These are phyloP conservation scores for Phalloptychus januarius DNA, from an alignment of 2,797 vertebrate genomes.

Conservation along the genomic window DNA sequence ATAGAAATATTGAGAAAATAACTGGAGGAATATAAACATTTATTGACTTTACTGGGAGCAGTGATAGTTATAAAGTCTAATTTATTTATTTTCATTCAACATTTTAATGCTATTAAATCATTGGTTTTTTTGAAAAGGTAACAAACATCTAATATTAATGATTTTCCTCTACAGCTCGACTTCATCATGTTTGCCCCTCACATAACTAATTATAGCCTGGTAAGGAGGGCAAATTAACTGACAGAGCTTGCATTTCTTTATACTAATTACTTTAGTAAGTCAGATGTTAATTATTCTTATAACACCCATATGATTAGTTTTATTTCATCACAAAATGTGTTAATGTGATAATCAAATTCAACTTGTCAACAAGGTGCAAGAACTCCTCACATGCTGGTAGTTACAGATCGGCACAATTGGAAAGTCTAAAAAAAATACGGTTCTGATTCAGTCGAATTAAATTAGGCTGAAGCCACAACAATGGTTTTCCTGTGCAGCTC, in stretches of 20 bases:
- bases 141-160: constrained; percentile 74
- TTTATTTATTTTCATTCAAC: constrained; percentile 22
- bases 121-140: constrained; percentile 64
- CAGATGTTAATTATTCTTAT: constrained; percentile 73
- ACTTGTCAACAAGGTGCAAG: constrained; percentile 9
- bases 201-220: constrained; percentile 75
- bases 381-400: constrained; percentile 3
- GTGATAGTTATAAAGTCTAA: neutral
- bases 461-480: constrained; percentile 47
- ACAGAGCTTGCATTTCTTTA: constrained; percentile 67
- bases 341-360: constrained; percentile 33
- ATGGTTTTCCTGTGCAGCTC: constrained; percentile 27
- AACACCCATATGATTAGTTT: constrained; percentile 58
- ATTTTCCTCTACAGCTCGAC: constrained; percentile 63
- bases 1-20: neutral
- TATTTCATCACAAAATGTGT: constrained; percentile 43
- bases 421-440: constrained; percentile 22
- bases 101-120: constrained; percentile 61
- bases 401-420: constrained; percentile 14
- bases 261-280: constrained; percentile 76
- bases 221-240: constrained; percentile 79
- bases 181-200: constrained; percentile 73
- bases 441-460: constrained; percentile 53
- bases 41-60: neutral
- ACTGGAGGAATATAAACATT: neutral